A percentile compares a stretch with the other conserved stretches of the same genome.
Conservation (phyloP, 2,888 invertebrate species). For the Spilosoma lubricipeda region DNA sequence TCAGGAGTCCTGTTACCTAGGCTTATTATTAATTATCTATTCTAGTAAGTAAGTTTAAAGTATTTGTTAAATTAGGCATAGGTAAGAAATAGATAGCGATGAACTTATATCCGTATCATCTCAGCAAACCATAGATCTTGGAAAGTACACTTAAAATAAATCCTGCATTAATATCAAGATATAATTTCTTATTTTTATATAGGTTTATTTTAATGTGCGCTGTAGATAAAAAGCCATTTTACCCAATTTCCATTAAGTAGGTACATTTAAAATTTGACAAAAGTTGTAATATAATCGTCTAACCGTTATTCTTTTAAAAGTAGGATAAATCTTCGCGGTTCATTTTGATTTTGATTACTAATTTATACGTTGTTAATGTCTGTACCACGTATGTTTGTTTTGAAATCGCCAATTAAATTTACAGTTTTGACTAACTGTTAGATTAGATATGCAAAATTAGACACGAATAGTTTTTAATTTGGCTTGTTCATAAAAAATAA, state of each 20-base stretch:
- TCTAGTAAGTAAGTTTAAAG: background rate
- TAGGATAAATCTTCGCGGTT: constrained; percentile 16
- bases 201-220: background rate
- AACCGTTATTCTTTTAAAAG: constrained; percentile 37
- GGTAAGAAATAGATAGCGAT: too few relatives aligned
- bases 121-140: too few relatives aligned
- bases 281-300: constrained; percentile 14
- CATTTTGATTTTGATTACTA: constrained; percentile 7
- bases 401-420: constrained; percentile 4
- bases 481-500: background rate
- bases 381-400: constrained; percentile 9
- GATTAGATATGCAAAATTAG: background rate
- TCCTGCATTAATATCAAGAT: background rate
- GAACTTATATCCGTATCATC: too few relatives aligned
- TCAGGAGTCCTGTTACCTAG: too few relatives aligned
- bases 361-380: constrained; percentile 22
- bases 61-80: too few relatives aligned
- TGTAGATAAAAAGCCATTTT: constrained; percentile 21
- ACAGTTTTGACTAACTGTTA: constrained; percentile 11
- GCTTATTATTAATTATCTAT: background rate
- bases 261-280: constrained; percentile 38
- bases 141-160: background rate
- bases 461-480: background rate
- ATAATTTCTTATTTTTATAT: too few relatives aligned
- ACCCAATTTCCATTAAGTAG: constrained; percentile 32